A percentile compares a stretch with the other conserved stretches of the same genome.
phyloP scores from a whole-genome alignment of 2,113 vertebrate genomes.

The Oreochromis niloticus region DNA sequence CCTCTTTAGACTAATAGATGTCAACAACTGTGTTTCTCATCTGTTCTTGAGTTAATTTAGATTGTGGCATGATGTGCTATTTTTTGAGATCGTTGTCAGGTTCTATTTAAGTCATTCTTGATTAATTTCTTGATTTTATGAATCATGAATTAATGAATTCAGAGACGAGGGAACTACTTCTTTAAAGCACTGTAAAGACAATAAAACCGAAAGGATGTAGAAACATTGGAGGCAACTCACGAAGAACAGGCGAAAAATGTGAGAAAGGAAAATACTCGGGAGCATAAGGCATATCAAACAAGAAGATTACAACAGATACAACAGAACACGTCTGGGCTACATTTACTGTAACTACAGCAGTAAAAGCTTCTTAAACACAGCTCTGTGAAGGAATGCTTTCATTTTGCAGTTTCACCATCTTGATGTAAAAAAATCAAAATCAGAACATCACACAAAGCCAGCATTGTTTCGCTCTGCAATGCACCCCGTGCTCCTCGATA shows the following conservation, averaged over 20 bases:
- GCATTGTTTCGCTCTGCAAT: neutral
- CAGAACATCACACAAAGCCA: neutral
- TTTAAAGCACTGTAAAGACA: neutral
- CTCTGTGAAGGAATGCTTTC: neutral
- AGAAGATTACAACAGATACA: neutral
- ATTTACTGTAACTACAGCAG: neutral
- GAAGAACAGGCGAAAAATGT: accelerated
- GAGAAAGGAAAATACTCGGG: neutral
- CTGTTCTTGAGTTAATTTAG: neutral
- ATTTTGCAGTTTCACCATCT: neutral
- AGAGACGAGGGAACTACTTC: accelerated
- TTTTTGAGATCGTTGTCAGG: neutral
- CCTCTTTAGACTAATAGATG: neutral
- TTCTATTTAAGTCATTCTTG: neutral
- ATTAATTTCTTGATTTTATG: neutral
- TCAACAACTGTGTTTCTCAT: neutral
- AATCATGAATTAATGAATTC: neutral
- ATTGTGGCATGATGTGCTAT: neutral
- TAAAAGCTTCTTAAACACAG: neutral
- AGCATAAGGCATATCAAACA: neutral
- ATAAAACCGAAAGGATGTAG: accelerated
- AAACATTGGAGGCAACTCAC: neutral
- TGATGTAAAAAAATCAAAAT: neutral
- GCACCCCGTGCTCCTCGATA: neutral
- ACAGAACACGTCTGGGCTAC: neutral